Base-by-base conservation (phyloP, 2,797 vertebrate genomes). In the Gymnoscopelus microlampas region DNA sequence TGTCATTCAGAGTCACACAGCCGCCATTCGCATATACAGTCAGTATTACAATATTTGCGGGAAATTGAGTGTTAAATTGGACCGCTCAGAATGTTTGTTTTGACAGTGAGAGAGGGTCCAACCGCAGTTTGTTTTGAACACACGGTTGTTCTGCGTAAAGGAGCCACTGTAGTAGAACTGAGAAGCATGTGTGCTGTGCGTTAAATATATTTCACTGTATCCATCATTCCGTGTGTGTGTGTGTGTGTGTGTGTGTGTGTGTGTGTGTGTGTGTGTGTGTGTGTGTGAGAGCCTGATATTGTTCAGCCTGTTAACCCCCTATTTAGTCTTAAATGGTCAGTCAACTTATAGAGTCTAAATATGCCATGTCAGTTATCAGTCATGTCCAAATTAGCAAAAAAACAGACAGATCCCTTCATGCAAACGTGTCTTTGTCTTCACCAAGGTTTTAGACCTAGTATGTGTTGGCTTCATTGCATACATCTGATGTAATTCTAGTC, bases 271-370 rank as follows among this genome's bases (percentile, higher is more conserved):
- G 58, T 67, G 44, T 5, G 53, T 4, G 53, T 4, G 56, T 64
- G 55, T 44, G 67, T 64, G 74, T 68, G 44, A 4, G 62, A 47
- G 60, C 44, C 58, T 76, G 73, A 68, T 64, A 5, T 71, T 82
- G 85, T 89, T 91, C 79, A 90, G 49, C 63, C 83, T 88, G 87
- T 89, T 82, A 87, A 70, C 56, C 57, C 19, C 62, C 71, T 65
- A 79, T 80, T 74, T 83, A 19, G 35, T 39, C 35, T 39, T 39
- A 39, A 39, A 39, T 39, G 35, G 35, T 39, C 35, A 39, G 35
- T 39, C 35, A 19, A 19, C 19, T 19, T 19, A 1, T 29, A 53
- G 61, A 12, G 8, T 71, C 51, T 24, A 53, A 65, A 53, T 69
- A 60, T 60, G 56, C 32, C 8, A 5, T 65, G 66, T 79, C 49